phyloP scores from a whole-genome alignment of 2,113 vertebrate species.

The Nematolebias whitei region DNA sequence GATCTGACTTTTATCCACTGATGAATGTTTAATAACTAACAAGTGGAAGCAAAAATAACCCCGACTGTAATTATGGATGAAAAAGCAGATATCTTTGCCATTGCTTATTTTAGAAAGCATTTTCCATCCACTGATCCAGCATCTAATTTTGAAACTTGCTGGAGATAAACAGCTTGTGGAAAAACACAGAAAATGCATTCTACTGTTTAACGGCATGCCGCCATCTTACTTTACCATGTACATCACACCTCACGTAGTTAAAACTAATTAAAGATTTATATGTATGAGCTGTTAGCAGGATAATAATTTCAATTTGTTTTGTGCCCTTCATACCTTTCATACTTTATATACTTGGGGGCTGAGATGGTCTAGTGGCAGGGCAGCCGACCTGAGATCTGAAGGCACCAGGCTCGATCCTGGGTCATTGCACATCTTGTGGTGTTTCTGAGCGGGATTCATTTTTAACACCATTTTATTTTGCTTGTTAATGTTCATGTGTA shows the following conservation, averaged over 20 bases:
- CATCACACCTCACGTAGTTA: constrained; percentile 29
- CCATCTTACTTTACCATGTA: constrained; percentile 34
- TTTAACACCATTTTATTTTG: too few species aligned
- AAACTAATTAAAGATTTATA: constrained; percentile 31
- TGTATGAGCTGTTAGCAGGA: constrained; percentile 25
- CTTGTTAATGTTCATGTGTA: too few species aligned
- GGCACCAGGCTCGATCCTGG: too few species aligned
- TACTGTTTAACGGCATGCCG: constrained; percentile 10
- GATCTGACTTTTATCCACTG: constrained; percentile 4
- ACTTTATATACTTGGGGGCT: too few species aligned
- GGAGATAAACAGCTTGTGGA: constrained; percentile 22
- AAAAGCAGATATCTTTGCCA: constrained; percentile 24
- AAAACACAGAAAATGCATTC: constrained; percentile 22
- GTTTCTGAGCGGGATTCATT: too few species aligned
- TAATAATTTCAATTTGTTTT: constrained; percentile 61
- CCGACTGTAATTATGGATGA: constrained; percentile 24
- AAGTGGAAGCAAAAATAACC: constrained; percentile 20
- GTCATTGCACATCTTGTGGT: too few species aligned
- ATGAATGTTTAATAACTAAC: constrained; percentile 32
- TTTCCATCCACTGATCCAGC: constrained; percentile 46
- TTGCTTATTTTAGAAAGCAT: constrained; percentile 28
- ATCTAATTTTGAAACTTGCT: constrained; percentile 34
- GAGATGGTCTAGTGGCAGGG: too few species aligned
- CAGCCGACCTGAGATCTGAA: too few species aligned
- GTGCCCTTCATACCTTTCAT: constrained; percentile 37